These are phyloP conservation scores for Fringilla coelebs DNA, from an alignment of 2,797 vertebrate species.

Conservation along the genomic window DNA sequence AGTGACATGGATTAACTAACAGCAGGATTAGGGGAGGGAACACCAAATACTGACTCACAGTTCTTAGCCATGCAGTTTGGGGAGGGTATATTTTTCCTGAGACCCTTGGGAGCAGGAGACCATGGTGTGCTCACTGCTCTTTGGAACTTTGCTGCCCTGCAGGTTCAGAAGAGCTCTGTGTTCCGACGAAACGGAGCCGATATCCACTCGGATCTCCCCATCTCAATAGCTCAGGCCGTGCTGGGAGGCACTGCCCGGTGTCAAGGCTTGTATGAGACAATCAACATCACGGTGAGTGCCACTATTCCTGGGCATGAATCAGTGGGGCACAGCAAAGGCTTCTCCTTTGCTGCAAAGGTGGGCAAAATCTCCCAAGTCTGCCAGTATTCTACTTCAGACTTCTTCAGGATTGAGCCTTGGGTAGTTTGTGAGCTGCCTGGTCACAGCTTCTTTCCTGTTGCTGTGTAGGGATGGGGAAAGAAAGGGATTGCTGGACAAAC, in stretches of 20 bases:
- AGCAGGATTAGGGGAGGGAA: background rate
- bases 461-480: background rate
- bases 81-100: background rate
- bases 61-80: background rate
- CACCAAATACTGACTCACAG: background rate
- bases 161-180: slow-evolving; percentile 93
- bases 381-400: background rate
- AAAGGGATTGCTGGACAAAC: background rate
- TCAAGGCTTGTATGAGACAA: slow-evolving; percentile 91
- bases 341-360: background rate
- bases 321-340: background rate
- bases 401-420: background rate
- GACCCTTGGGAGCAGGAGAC: background rate
- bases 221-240: slow-evolving; percentile 93
- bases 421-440: background rate
- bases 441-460: background rate
- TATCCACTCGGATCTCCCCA: slow-evolving; percentile 88
- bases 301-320: rapidly evolving
- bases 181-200: slow-evolving; percentile 93
- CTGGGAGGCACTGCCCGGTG: slow-evolving; percentile 89
- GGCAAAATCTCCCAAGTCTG: background rate
- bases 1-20: background rate
- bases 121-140: background rate
- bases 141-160: background rate
- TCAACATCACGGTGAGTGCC: slow-evolving; percentile 85